Evolutionary conservation across 2,888 invertebrate species (phyloP).

Genomic region (Cerceris ruficornis): DNA sequence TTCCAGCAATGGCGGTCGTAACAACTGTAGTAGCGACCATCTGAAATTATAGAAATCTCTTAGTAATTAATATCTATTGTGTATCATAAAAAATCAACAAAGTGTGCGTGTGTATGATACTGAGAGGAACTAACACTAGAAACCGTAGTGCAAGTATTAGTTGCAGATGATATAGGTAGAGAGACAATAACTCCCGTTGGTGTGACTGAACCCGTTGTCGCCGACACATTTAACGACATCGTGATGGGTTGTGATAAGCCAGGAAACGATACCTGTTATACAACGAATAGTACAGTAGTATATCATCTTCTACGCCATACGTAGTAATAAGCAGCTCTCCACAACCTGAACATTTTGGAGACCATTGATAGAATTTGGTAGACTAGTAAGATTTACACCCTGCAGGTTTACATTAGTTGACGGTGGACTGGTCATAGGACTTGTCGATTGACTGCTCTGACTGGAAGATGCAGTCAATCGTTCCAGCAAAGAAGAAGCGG

Average conservation of each 20-base stretch:
- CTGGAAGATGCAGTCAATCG: slow-evolving; percentile 82
- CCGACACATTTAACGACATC: slow-evolving; percentile 88
- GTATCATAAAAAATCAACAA: neutral
- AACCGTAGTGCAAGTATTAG: slow-evolving; percentile 80
- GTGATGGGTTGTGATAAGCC: slow-evolving; percentile 94
- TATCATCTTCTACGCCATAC: slow-evolving; percentile 36
- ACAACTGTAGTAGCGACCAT: slow-evolving; percentile 80
- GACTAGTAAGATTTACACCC: slow-evolving; percentile 88
- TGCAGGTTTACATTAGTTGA: slow-evolving; percentile 85
- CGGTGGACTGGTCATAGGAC: slow-evolving; percentile 85
- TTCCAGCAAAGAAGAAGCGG: slow-evolving; percentile 83
- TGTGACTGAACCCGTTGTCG: slow-evolving; percentile 83
- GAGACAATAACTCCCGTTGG: slow-evolving; percentile 87
- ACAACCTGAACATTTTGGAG: slow-evolving; percentile 89
- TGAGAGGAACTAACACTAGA: slow-evolving; percentile 76
- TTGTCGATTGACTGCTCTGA: slow-evolving; percentile 80
- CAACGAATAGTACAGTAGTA: slow-evolving; percentile 57
- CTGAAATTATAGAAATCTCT: slow-evolving; percentile 64
- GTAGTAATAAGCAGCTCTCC: slow-evolving; percentile 38
- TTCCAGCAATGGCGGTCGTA: slow-evolving; percentile 78
- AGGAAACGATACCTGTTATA: slow-evolving; percentile 87
- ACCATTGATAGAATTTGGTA: slow-evolving; percentile 86
- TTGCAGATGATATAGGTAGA: slow-evolving; percentile 84
- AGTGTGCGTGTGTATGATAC: slow-evolving; percentile 31
- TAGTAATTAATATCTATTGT: neutral